Percentiles rank a stretch among this genome's conserved stretches.
phyloP scores from a whole-genome alignment of 2,113 vertebrate species.

The Notarius quadriscutis region DNA sequence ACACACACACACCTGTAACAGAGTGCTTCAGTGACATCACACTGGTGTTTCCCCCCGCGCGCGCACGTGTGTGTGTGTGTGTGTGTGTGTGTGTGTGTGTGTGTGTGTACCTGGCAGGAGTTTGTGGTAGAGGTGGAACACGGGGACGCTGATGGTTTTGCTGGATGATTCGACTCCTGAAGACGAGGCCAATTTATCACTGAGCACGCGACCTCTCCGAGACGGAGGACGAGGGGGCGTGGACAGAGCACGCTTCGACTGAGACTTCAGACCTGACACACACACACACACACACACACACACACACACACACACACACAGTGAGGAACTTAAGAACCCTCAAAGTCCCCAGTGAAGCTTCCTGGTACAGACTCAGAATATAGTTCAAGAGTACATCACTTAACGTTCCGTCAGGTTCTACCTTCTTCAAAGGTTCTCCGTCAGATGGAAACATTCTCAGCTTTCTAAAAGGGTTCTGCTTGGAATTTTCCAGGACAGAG shows the following conservation, averaged over 20 bases:
- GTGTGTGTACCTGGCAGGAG: slow-evolving; percentile 77
- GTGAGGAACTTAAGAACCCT: not conserved
- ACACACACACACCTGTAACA: not conserved
- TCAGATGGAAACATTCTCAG: not conserved
- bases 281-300: slow-evolving; percentile 23
- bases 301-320: not conserved
- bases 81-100: slow-evolving; percentile 16
- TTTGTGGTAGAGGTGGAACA: slow-evolving; percentile 97
- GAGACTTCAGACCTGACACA: slow-evolving; percentile 89
- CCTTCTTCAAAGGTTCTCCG: not conserved
- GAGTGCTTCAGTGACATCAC: not conserved
- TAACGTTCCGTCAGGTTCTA: not conserved
- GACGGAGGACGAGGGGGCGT: slow-evolving; percentile 95
- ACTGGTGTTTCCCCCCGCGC: not conserved
- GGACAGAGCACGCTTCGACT: slow-evolving; percentile 93
- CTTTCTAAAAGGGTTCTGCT: too few species aligned
- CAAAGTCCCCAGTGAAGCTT: not conserved
- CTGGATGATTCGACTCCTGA: slow-evolving; percentile 85
- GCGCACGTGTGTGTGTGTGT: slow-evolving; percentile 4
- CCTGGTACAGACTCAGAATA: not conserved
- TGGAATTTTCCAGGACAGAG: too few species aligned
- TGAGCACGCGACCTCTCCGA: slow-evolving; percentile 87
- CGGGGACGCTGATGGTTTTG: slow-evolving; percentile 96
- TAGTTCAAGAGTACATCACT: not conserved
- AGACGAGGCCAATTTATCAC: slow-evolving; percentile 86